Percentiles rank a stretch among this genome's conserved stretches.
These are phyloP conservation scores for Sminthurides aquaticus DNA, from an alignment of 2,888 invertebrate genomes.

Conservation along the genomic window DNA sequence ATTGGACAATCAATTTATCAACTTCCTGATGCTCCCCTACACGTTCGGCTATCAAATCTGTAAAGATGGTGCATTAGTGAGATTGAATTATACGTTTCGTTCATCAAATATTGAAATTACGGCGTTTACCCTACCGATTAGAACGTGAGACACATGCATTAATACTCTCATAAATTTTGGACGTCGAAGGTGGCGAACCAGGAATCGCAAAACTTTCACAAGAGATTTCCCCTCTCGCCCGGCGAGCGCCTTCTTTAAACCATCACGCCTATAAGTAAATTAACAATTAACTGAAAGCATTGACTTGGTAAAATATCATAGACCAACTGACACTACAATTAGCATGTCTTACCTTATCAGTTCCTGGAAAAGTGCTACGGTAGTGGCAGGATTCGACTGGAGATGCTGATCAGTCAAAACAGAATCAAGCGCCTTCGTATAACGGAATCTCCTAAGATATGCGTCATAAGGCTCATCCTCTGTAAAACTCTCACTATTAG, in stretches of 20 bases:
- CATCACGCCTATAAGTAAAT: slow-evolving; percentile 56
- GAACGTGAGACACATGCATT: slow-evolving; percentile 63
- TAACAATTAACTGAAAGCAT: not conserved
- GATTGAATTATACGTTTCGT: not conserved
- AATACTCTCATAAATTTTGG: slow-evolving; percentile 65
- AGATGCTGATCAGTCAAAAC: slow-evolving; percentile 58
- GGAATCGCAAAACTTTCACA: slow-evolving; percentile 62
- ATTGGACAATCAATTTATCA: slow-evolving; percentile 55
- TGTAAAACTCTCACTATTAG: slow-evolving; percentile 11
- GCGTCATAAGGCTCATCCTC: slow-evolving; percentile 56
- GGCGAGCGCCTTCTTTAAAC: slow-evolving; percentile 65
- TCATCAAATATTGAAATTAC: no score
- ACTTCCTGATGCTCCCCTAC: slow-evolving; percentile 58
- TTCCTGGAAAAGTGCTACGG: slow-evolving; percentile 76
- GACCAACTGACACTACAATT: no score
- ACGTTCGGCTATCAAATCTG: slow-evolving; percentile 61
- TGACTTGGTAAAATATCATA: not conserved
- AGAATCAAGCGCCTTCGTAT: slow-evolving; percentile 67
- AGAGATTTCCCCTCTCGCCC: slow-evolving; percentile 63
- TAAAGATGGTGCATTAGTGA: slow-evolving; percentile 16
- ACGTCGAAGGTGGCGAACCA: slow-evolving; percentile 66
- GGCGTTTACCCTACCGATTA: slow-evolving; percentile 54
- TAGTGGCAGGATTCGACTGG: slow-evolving; percentile 64
- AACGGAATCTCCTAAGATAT: slow-evolving; percentile 70
- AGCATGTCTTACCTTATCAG: slow-evolving; percentile 54